Evolutionary conservation across 2,888 invertebrate species (phyloP).

Genomic region (Helleia helle): DNA sequence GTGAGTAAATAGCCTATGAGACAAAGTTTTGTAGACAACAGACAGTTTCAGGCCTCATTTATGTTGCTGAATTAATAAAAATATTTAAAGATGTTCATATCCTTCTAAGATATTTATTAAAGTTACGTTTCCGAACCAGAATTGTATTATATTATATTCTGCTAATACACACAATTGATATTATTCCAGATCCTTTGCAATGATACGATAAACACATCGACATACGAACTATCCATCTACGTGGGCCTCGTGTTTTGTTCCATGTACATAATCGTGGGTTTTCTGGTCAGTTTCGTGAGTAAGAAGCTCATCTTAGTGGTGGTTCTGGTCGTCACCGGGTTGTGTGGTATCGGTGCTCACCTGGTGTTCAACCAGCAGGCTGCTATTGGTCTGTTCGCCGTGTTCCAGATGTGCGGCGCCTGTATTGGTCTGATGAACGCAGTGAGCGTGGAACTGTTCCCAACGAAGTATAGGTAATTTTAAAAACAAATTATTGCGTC

Average conservation of each 20-base stretch:
- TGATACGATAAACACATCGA: conserved; percentile 71
- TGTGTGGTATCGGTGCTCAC: conserved; percentile 74
- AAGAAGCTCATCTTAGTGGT: conserved; percentile 72
- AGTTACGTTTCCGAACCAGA: no score
- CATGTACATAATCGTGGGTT: conserved; percentile 77
- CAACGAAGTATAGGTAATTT: conserved; percentile 65
- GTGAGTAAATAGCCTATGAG: conserved; percentile 34
- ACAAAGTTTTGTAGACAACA: no score
- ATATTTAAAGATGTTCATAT: no score
- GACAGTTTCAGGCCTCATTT: no score
- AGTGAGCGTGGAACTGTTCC: conserved; percentile 74
- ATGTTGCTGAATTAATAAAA: no score
- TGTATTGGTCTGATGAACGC: conserved; percentile 74
- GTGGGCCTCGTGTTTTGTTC: conserved; percentile 78
- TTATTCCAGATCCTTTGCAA: conserved; percentile 53
- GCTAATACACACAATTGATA: not conserved
- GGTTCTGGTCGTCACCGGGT: conserved; percentile 63
- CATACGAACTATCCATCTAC: conserved; percentile 78
- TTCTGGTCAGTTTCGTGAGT: conserved; percentile 64
- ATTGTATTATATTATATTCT: no score
- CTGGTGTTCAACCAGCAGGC: conserved; percentile 71
- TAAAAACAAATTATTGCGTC: not conserved
- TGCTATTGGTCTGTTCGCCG: conserved; percentile 73
- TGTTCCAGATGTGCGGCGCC: conserved; percentile 71
- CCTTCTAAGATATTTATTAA: no score